Conservation (phyloP, 2,797 vertebrate species). For the Anomalospiza imberbis region DNA sequence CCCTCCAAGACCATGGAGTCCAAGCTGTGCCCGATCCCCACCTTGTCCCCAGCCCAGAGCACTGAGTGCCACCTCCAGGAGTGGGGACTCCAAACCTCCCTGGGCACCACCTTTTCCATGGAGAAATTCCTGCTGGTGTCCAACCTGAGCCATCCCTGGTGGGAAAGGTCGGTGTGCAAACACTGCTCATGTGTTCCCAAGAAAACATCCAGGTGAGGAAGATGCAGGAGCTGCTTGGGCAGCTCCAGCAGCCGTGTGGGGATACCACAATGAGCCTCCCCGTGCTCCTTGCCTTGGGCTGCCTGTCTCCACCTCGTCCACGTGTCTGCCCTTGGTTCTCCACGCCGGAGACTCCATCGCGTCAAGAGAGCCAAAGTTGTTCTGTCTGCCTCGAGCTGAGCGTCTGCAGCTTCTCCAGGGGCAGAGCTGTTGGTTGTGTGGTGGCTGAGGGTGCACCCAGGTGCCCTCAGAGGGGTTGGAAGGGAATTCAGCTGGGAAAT, state of each 20-base stretch:
- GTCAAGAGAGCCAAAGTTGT: not conserved
- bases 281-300: not conserved
- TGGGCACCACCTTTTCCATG: not conserved
- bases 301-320: not conserved
- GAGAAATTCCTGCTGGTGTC: not conserved
- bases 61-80: not conserved
- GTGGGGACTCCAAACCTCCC: not conserved
- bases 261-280: not conserved
- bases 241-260: not conserved
- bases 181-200: rapidly evolving
- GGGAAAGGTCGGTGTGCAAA: not conserved
- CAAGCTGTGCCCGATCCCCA: rapidly evolving
- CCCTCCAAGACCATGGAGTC: rapidly evolving
- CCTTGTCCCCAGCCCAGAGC: not conserved
- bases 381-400: not conserved
- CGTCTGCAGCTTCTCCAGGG: not conserved
- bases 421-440: not conserved
- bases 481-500: not conserved
- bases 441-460: not conserved
- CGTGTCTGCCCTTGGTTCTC: rapidly evolving
- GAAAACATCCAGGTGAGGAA: not conserved
- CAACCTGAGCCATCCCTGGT: not conserved
- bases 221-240: rapidly evolving
- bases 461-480: rapidly evolving
- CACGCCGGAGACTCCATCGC: rapidly evolving